A percentile compares a stretch with the other conserved stretches of the same genome.
Evolutionary conservation across 2,797 vertebrate genomes (phyloP).

Genomic region (Rhinophrynus dorsalis): DNA sequence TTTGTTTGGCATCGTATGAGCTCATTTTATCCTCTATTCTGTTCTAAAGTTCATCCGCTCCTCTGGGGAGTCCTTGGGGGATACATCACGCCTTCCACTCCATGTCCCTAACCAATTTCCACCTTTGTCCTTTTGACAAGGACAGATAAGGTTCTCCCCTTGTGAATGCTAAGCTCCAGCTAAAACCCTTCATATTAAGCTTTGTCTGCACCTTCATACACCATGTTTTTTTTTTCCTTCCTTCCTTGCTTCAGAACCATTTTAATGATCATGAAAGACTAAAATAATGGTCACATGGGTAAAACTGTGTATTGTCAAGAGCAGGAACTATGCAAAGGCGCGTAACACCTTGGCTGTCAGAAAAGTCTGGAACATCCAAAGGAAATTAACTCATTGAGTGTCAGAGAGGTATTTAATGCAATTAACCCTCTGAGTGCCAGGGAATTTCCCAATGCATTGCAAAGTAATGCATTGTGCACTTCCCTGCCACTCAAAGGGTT

Average conservation of each 20-base stretch:
- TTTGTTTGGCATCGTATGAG: background rate
- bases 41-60: slow-evolving; percentile 11
- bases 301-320: background rate
- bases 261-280: slow-evolving; percentile 17
- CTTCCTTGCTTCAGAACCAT: background rate
- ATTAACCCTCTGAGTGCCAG: too few species aligned
- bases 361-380: too few species aligned
- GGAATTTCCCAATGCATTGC: too few species aligned
- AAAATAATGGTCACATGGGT: slow-evolving; percentile 1
- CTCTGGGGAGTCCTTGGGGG: slow-evolving; percentile 16
- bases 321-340: background rate
- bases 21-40: slow-evolving; percentile 8
- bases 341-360: background rate
- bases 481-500: too few species aligned
- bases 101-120: slow-evolving; percentile 40
- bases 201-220: slow-evolving; percentile 23
- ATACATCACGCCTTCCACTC: slow-evolving; percentile 31
- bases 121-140: slow-evolving; percentile 44
- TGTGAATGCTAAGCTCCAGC: slow-evolving; percentile 27
- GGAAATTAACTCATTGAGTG: too few species aligned
- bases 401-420: too few species aligned
- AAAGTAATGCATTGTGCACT: too few species aligned
- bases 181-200: slow-evolving; percentile 17
- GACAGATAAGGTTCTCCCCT: slow-evolving; percentile 36
- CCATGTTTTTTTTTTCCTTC: background rate